Evolutionary conservation across 2,113 vertebrate genomes (phyloP).

Genomic region (Sinosuthora webbiana): DNA sequence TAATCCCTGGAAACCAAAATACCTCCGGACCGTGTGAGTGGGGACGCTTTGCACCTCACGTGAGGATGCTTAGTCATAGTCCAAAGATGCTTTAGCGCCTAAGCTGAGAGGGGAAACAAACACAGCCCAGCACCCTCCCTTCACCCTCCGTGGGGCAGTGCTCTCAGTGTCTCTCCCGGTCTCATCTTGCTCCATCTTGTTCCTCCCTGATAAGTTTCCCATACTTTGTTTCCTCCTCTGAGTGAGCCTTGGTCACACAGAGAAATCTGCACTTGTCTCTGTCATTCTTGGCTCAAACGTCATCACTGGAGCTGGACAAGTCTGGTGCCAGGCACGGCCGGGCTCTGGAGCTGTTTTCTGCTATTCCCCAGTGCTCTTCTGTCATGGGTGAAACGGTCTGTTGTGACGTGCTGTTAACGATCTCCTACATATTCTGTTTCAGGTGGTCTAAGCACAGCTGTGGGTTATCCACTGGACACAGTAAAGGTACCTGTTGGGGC

Average conservation of each 20-base stretch:
- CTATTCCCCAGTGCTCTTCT: background rate
- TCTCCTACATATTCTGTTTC: conserved; percentile 1
- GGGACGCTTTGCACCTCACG: background rate
- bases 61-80: background rate
- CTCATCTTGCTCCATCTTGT: rapidly evolving
- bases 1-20: background rate
- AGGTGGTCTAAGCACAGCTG: conserved; percentile 83
- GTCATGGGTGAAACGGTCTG: rapidly evolving
- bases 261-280: background rate
- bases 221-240: background rate
- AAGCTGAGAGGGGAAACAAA: background rate
- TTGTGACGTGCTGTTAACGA: background rate
- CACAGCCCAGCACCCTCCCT: background rate
- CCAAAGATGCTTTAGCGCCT: background rate
- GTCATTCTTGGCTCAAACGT: background rate
- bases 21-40: background rate
- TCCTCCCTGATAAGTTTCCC: background rate
- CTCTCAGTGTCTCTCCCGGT: background rate
- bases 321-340: background rate
- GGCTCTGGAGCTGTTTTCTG: background rate
- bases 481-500: conserved; percentile 76
- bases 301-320: background rate
- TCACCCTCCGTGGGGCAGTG: too few species aligned
- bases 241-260: background rate
- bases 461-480: conserved; percentile 87